phyloP scores from a whole-genome alignment of 2,797 vertebrate genomes.

The Mallotus villosus region DNA sequence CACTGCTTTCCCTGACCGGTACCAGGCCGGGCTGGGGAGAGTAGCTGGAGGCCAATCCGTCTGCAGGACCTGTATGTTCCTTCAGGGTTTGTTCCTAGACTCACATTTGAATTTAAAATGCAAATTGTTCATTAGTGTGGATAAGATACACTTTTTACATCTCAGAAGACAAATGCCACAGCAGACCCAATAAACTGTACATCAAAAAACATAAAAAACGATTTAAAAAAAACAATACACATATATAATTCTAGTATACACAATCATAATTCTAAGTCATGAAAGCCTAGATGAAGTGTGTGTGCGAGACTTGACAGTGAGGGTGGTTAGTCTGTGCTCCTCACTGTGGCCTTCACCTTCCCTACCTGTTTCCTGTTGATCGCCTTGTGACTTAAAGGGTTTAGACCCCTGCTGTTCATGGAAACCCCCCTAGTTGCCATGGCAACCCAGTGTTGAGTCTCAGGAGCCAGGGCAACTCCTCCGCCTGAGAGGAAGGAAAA shows the following conservation, averaged over 20 bases:
- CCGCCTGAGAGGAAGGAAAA: constrained; percentile 32
- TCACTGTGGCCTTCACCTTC: background rate
- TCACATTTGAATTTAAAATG: too few species aligned
- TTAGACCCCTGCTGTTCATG: constrained; percentile 27
- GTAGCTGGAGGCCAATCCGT: too few species aligned
- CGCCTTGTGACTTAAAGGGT: constrained; percentile 15
- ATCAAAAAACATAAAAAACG: too few species aligned
- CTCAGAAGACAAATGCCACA: too few species aligned
- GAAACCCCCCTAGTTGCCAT: constrained; percentile 37
- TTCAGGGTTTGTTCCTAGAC: too few species aligned
- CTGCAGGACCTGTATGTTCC: too few species aligned
- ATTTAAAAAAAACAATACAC: background rate
- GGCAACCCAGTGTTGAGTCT: constrained; percentile 47
- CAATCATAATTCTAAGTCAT: too few species aligned
- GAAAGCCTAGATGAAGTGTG: background rate
- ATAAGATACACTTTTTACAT: too few species aligned
- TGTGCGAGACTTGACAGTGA: background rate
- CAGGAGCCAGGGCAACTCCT: constrained; percentile 27
- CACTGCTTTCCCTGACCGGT: too few species aligned
- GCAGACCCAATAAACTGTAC: too few species aligned
- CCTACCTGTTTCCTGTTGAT: background rate
- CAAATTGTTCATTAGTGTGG: too few species aligned
- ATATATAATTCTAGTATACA: background rate
- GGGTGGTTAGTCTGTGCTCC: background rate
- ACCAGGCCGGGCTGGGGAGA: too few species aligned